Evolutionary conservation across 2,888 invertebrate genomes (phyloP), one percentile per base, ranked within the genome.

Genomic region (Nemotelus pantherinus): DNA sequence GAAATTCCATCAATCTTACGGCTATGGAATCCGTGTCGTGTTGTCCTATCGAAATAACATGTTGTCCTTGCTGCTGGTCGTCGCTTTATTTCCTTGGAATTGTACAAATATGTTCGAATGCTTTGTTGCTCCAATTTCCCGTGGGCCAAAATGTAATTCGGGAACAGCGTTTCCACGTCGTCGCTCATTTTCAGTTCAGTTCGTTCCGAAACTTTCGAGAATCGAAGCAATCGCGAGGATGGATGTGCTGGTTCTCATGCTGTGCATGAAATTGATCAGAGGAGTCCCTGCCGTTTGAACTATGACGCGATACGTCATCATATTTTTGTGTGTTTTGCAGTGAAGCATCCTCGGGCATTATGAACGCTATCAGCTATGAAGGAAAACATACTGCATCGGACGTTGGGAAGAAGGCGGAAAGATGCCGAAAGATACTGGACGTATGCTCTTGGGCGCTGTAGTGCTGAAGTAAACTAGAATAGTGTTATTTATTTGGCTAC

Each of bases 251-350:
- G 76, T 78, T 84, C 84, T 83, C 86, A 86, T 84, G 86, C 86
- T 87, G 86, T 84, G 86, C 85, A 81, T 83, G 85, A 87, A 87
- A 87, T 87, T 87, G 86, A 87, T 87, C 86, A 85, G 84, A 84
- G 85, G 86, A 86, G 84, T 86, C 86, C 86, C 86, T 87, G 86
- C 85, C 84, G 86, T 85, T 87, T 86, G 86, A 86, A 86, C 86
- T 86, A 86, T 86, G 86, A 86, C 84, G 86, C 86, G 86, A 86
- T 86, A 86, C 86, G 86, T 86, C 86, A 86, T 86, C 86, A 86
- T 86, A 86, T 86, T 85, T 86, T 78, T 80, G 70, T 70, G 77
- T 78, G 71, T 78, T 79, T 79, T 77, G 77, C 64, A 67, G 68
- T 57, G 55, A 48, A 60, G 70, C 60, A 77, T 76, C 77, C 77